These are phyloP conservation scores for Uromys caudimaculatus DNA, from an alignment of 2,797 vertebrate species.

Conservation along the genomic window DNA sequence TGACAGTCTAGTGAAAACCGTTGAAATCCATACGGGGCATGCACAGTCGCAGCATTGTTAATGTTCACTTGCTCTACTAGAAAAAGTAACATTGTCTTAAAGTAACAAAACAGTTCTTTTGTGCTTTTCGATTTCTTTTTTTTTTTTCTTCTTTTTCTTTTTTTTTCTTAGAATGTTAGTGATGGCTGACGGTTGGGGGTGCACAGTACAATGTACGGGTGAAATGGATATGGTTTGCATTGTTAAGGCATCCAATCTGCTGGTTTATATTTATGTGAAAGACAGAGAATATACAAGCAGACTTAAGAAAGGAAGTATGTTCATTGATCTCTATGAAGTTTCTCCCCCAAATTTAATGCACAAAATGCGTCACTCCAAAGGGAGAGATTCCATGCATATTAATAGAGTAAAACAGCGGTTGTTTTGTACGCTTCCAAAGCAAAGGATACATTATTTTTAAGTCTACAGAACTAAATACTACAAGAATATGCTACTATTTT, in stretches of 20 bases:
- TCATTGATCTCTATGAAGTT: constrained; percentile 93
- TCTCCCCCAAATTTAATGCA: constrained; percentile 94
- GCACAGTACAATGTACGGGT: constrained; percentile 96
- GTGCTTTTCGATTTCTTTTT: constrained; percentile 94
- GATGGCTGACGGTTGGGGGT: constrained; percentile 94
- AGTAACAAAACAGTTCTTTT: constrained; percentile 95
- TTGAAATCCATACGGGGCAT: constrained; percentile 90
- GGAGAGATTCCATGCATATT: constrained; percentile 99
- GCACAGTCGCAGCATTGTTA: constrained; percentile 90
- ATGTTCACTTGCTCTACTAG: constrained; percentile 89
- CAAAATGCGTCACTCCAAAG: constrained; percentile 93
- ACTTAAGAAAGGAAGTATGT: constrained; percentile 96
- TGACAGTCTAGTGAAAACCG: constrained; percentile 90
- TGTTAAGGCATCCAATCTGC: constrained; percentile 99
- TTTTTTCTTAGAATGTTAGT: constrained; percentile 94
- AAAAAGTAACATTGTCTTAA: constrained; percentile 92
- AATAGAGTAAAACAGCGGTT: constrained; percentile 96
- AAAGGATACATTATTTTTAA: constrained; percentile 96
- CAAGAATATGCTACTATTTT: constrained; percentile 97
- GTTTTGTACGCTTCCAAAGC: constrained; percentile 93
- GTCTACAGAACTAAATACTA: constrained; percentile 99
- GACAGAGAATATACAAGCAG: constrained; percentile 95
- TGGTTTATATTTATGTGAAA: constrained; percentile 99
- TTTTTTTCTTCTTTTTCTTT: constrained; percentile 83
- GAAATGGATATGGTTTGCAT: constrained; percentile 98